phyloP scores from a whole-genome alignment of 2,888 invertebrate genomes.

The Cabera pusaria region DNA sequence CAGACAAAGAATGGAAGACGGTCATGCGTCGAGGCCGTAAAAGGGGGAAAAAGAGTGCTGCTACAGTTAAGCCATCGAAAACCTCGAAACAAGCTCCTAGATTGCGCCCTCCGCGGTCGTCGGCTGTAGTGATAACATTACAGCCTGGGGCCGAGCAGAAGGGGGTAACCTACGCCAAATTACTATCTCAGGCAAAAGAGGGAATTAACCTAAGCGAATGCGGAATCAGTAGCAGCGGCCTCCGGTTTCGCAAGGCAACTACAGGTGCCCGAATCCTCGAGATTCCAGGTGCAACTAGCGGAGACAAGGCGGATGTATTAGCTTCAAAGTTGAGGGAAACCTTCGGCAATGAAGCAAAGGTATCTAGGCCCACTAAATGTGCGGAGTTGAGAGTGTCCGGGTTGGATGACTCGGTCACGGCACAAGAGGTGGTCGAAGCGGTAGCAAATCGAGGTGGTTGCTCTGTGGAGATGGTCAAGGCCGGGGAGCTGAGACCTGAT shows the following conservation, averaged over 20 bases:
- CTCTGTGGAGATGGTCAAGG: not conserved
- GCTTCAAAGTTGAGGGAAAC: constrained; percentile 16
- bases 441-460: constrained; percentile 16
- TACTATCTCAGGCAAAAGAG: not conserved
- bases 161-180: constrained; percentile 14
- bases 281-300: constrained; percentile 10
- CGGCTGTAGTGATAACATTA: constrained; percentile 23
- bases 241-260: constrained; percentile 1
- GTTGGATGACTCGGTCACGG: constrained; percentile 25
- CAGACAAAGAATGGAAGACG: not conserved
- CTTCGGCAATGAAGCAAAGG: not conserved
- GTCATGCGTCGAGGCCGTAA: not conserved
- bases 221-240: not conserved
- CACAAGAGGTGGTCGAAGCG: constrained; percentile 12
- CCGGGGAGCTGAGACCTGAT: constrained; percentile 3
- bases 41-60: no score
- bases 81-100: not conserved
- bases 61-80: not conserved
- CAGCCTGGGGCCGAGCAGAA: constrained; percentile 14
- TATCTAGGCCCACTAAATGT: constrained; percentile 18
- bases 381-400: constrained; percentile 22
- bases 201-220: not conserved
- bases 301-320: constrained; percentile 15
- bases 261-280: constrained; percentile 23
- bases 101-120: constrained; percentile 8